Base-by-base conservation (phyloP, 2,797 vertebrate species). In the Limnodromus scolopaceus region DNA sequence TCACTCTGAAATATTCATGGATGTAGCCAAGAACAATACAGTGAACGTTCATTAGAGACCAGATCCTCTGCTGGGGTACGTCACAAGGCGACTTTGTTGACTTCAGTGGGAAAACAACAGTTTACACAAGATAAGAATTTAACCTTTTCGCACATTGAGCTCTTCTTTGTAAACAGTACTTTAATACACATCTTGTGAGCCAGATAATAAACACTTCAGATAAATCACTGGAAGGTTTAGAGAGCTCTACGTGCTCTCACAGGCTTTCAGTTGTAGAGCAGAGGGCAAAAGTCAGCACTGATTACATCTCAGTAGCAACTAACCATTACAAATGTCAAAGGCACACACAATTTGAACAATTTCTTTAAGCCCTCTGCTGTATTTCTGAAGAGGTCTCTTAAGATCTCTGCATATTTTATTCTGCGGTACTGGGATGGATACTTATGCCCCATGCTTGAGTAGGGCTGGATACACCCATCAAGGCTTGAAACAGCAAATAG, bases 11-110 rank as follows among this genome's bases (percentile, higher is more conserved):
- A 91, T 89, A 93, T 93, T 91, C 91, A 85, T 32, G 43, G 49
- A 39, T 0, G 3, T 41, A 80, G 90, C 91, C 95, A 96, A 96
- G 61, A 96, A 94, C 91, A 91, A 94, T 93, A 94, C 17, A 57
- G 49, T 0, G 41, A 84, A 46, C 1, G 0, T 28, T 70, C 13
- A 7, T n/a, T 91, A 75, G 57, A 77, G 88, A 84, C 69, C 79
- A 96, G 70, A 69, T 86, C 51, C 54, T 93, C 66, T 81, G 82
- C 89, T 64, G 68, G 22, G 64, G 45, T 51, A 91, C 4, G 0
- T 88, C 90, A 85, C 46, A 61, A 12, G 3, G 71, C 2, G 2
- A 65, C 30, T 43, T 49, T 46, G 25, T 87, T 86, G 53, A 51
- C 57, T 95, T 96, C 49, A 28, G 34, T 68, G 49, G 61, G 57